These are phyloP conservation scores for Psilanteris sp. DNA, from an alignment of 1,140 invertebrate genomes.

Conservation along the genomic window DNA sequence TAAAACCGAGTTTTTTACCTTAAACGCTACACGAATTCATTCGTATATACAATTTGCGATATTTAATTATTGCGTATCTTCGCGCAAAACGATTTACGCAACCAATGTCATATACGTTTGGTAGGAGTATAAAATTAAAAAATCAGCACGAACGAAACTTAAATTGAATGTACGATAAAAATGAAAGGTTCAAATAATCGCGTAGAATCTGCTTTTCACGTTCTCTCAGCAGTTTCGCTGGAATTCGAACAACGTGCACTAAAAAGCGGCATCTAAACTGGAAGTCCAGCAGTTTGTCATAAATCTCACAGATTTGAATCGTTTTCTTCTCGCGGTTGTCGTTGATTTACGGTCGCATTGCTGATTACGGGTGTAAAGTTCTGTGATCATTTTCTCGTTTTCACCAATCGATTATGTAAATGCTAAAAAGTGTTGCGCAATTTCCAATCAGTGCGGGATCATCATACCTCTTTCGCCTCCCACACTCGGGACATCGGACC, in stretches of 20 bases:
- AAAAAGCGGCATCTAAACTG: slow-evolving; percentile 30
- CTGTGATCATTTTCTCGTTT: slow-evolving; percentile 53
- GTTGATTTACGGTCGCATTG: slow-evolving; percentile 44
- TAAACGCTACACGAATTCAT: too few species aligned
- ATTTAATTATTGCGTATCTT: too few species aligned
- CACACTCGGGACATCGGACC: slow-evolving; percentile 22
- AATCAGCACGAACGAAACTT: too few species aligned
- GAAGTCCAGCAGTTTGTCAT: slow-evolving; percentile 53
- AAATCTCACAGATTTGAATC: slow-evolving; percentile 52
- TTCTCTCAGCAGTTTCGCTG: neutral
- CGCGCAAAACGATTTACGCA: too few species aligned
- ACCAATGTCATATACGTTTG: too few species aligned
- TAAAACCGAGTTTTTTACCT: too few species aligned
- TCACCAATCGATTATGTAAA: slow-evolving; percentile 61
- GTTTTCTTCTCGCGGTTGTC: slow-evolving; percentile 15
- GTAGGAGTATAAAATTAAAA: too few species aligned
- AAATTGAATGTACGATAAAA: too few species aligned
- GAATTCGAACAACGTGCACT: slow-evolving; percentile 27
- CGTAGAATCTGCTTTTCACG: slow-evolving; percentile 13
- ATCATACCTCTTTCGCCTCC: slow-evolving; percentile 54
- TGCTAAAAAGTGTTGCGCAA: slow-evolving; percentile 56
- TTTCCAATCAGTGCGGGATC: slow-evolving; percentile 65
- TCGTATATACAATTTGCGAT: too few species aligned
- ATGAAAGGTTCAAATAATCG: slow-evolving; percentile 11
- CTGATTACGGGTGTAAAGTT: slow-evolving; percentile 29